Evolutionary conservation across 2,888 invertebrate genomes (phyloP).

Genomic region (Opisthograptis luteolata): DNA sequence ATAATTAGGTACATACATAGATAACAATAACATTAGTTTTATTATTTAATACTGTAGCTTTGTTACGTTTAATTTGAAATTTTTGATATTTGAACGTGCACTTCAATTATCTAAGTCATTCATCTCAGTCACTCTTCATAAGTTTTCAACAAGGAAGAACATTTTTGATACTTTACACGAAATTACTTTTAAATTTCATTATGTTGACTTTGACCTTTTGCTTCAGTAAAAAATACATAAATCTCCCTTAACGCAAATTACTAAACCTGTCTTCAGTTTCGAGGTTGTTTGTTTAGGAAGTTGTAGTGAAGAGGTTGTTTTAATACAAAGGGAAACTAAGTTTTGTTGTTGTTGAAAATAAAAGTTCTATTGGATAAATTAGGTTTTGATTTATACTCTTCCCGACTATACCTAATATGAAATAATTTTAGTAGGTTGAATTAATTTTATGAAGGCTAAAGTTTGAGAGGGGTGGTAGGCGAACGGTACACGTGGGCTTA

Average conservation of each 20-base stretch:
- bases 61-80: conserved; percentile 42
- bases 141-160: conserved; percentile 49
- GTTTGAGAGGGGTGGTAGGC: too few species aligned
- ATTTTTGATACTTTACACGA: conserved; percentile 60
- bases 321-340: conserved; percentile 14
- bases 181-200: conserved; percentile 49
- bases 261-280: conserved; percentile 27
- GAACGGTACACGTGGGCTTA: too few species aligned
- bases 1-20: too few species aligned
- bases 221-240: conserved; percentile 43
- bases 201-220: conserved; percentile 48
- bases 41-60: too few species aligned
- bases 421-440: too few species aligned
- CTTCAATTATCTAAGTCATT: conserved; percentile 72
- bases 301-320: conserved; percentile 32
- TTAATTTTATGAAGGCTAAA: too few species aligned
- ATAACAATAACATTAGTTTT: too few species aligned
- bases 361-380: conserved; percentile 16
- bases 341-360: conserved; percentile 10
- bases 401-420: too few species aligned
- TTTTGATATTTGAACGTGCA: conserved; percentile 62
- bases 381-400: conserved; percentile 1
- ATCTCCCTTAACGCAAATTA: conserved; percentile 44
- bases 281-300: conserved; percentile 33
- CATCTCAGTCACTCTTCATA: conserved; percentile 73